Base-by-base conservation (phyloP, 2,888 invertebrate species). In the Cheilosia variabilis region DNA sequence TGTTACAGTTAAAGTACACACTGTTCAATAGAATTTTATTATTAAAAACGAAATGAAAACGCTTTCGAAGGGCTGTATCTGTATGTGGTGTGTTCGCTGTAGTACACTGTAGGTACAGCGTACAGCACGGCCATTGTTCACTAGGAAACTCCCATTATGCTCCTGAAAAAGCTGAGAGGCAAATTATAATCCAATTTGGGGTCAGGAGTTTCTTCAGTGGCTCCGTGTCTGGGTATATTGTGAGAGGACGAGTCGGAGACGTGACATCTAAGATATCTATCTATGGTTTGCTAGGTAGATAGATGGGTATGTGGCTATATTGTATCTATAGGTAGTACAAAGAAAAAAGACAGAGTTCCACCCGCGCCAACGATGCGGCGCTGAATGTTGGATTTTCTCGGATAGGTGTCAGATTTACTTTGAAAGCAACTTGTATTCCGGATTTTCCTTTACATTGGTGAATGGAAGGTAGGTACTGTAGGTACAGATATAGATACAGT, bases 181-280 rank as follows among this genome's bases (percentile, higher is more conserved):
- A 87, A 87, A 88, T 88, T 87, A 87, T 88, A 87, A 88, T 87
- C 82, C 87, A 87, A 88, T 87, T 88, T 88, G 87, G 87, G 88
- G 87, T 87, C 88, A 88, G 88, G 82, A 87, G 81, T 86, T 88
- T 73, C 71, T 77, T 84, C 66, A 76, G 65, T 60, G 45, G 68
- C 45, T 69, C 53, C 37, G 50, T 72, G 72, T 57, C 55, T 63
- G 55, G 34, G 34, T 43, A 7, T 17, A 52, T n/a, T 63, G 50
- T 55, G 22, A 79, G 22, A 79, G 62, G 73, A 79, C 52, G 52
- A 65, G 19, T 65, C 50, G 50, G 19, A 53, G 63, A 79, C 62
- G 27, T 52, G 57, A 73, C 52, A 31, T 45, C 80, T 73, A 55
- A 45, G 24, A 75, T 63, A 63, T 63, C 71, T 55, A 41, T 50